phyloP scores from a whole-genome alignment of 35 echinoderm and acorn worm species.

The Diadema setosum region DNA sequence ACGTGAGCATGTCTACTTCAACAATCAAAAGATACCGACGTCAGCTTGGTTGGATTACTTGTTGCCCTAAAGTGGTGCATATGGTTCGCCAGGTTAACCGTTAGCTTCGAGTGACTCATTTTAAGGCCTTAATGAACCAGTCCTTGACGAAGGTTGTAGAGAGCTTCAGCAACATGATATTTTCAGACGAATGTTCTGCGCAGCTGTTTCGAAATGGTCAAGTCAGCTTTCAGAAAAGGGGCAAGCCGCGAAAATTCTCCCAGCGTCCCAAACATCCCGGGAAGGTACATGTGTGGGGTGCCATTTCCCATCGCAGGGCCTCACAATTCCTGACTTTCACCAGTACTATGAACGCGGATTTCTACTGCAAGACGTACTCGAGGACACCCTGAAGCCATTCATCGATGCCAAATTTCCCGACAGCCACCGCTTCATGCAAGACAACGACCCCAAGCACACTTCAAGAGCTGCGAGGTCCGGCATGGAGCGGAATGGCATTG shows the following conservation, averaged over 20 bases:
- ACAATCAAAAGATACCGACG: neutral
- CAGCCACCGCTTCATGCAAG: constrained; percentile 14
- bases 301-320: constrained; percentile 34
- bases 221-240: neutral
- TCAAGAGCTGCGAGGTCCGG: neutral
- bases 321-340: constrained; percentile 5
- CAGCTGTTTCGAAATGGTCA: neutral
- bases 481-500: constrained; percentile 17
- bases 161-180: neutral
- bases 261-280: constrained; percentile 19
- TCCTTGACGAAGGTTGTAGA: neutral
- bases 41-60: neutral
- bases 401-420: neutral
- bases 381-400: constrained; percentile 14
- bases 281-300: constrained; percentile 62
- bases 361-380: constrained; percentile 4
- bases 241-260: neutral
- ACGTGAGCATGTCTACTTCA: neutral
- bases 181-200: neutral
- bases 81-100: neutral
- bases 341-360: constrained; percentile 54
- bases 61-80: neutral
- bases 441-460: constrained; percentile 39
- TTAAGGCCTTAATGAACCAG: neutral
- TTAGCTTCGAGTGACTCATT: neutral